phyloP scores from a whole-genome alignment of 2,797 vertebrate genomes.

The Glossophaga mutica region DNA sequence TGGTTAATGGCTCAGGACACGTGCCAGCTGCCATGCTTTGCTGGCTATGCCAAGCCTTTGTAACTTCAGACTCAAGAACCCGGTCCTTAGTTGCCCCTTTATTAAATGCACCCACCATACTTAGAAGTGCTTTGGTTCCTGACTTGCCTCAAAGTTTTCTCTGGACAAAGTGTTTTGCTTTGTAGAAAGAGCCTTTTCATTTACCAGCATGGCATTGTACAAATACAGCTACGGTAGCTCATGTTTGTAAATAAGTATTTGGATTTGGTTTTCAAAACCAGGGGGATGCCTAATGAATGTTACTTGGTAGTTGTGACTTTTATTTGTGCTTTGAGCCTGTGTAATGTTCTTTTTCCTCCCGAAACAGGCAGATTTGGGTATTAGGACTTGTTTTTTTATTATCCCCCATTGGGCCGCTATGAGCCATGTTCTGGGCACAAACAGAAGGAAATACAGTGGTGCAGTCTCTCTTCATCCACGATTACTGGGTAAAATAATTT shows the following conservation, averaged over 20 bases:
- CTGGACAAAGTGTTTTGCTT: conserved; percentile 33
- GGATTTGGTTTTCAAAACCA: conserved; percentile 16
- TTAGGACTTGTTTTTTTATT: conserved; percentile 5
- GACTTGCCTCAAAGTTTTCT: not conserved
- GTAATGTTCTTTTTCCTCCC: not conserved
- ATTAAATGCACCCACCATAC: conserved; percentile 36
- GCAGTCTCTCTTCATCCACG: not conserved
- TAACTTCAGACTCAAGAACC: conserved; percentile 3
- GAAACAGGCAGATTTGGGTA: not conserved
- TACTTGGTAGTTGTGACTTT: conserved; percentile 29
- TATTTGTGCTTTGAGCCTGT: conserved; percentile 31
- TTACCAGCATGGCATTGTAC: conserved; percentile 30
- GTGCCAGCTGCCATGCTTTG: conserved; percentile 63
- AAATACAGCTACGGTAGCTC: not conserved
- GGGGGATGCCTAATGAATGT: not conserved
- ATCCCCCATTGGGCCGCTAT: not conserved
- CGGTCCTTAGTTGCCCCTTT: not conserved
- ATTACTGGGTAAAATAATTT: conserved; percentile 32
- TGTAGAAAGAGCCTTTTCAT: conserved; percentile 10
- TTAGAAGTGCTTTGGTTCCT: conserved; percentile 31
- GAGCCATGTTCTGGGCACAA: conserved; percentile 37
- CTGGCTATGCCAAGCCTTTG: not conserved
- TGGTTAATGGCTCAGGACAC: conserved; percentile 17
- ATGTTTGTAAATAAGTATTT: conserved; percentile 21
- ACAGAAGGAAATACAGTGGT: conserved; percentile 7